A percentile compares a stretch with the other conserved stretches of the same genome.
These are phyloP conservation scores for Drosophila fuyamai DNA, from an alignment of 1,140 invertebrate genomes.

Conservation along the genomic window DNA sequence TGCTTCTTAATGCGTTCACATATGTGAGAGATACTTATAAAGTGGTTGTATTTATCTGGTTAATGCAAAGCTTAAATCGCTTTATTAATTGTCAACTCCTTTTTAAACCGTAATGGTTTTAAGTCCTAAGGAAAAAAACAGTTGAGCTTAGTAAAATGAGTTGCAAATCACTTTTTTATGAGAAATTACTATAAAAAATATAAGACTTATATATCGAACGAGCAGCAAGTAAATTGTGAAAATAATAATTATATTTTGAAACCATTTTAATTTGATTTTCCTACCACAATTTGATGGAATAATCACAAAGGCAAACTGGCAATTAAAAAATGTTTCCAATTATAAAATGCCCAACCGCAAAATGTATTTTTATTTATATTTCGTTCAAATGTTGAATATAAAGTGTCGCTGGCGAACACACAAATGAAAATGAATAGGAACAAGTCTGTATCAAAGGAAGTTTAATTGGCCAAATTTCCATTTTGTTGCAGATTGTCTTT, in stretches of 20 bases:
- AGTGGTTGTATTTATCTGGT: neutral
- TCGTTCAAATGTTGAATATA: neutral
- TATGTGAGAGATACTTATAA: conserved; percentile 9
- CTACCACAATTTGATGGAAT: neutral
- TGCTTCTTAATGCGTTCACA: neutral
- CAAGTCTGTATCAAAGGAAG: conserved; percentile 9
- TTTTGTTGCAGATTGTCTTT: neutral
- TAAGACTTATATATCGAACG: neutral
- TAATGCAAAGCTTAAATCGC: too few relatives aligned
- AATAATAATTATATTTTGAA: too few relatives aligned
- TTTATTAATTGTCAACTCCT: neutral
- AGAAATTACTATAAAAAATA: neutral
- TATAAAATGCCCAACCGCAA: conserved; percentile 18
- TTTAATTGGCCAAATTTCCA: neutral
- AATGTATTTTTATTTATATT: conserved; percentile 5
- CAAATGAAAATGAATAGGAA: neutral
- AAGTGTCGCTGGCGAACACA: neutral
- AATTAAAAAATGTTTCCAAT: conserved; percentile 25
- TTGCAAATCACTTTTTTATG: neutral
- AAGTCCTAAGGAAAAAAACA: too few relatives aligned
- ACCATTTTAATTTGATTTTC: neutral
- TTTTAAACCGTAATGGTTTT: neutral
- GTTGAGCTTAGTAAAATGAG: neutral
- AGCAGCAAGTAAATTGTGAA: neutral
- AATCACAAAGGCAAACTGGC: neutral